phyloP scores from a whole-genome alignment of 2,797 vertebrate species.

The Trematomus bernacchii region DNA sequence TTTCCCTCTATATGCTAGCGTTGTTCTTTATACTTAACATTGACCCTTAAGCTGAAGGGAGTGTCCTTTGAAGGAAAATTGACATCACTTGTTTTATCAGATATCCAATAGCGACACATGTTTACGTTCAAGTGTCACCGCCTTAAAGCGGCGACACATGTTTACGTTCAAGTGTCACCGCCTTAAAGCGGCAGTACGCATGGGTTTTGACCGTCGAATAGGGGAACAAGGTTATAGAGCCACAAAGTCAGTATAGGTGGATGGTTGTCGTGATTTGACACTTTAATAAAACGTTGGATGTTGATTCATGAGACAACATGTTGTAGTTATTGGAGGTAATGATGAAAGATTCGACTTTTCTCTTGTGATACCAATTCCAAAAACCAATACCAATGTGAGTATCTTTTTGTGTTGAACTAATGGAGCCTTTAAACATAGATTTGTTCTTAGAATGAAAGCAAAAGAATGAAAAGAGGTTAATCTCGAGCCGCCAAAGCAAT shows the following conservation, averaged over 20 bases:
- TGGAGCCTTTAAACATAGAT: slow-evolving; percentile 3
- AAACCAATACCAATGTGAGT: neutral
- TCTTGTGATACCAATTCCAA: neutral
- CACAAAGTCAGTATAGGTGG: too few species aligned
- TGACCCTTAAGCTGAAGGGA: slow-evolving; percentile 14
- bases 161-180: too few species aligned
- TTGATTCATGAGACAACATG: too few species aligned
- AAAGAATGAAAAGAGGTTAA: neutral
- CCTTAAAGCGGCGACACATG: too few species aligned
- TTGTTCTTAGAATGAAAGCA: neutral
- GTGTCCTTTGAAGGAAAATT: neutral
- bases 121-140: too few species aligned
- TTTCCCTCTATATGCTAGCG: slow-evolving; percentile 7
- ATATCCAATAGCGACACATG: too few species aligned
- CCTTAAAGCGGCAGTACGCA: neutral
- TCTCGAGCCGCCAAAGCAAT: neutral
- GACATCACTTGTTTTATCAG: neutral
- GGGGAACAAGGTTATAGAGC: neutral
- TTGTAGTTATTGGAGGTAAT: neutral
- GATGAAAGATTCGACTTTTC: neutral
- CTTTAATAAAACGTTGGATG: neutral
- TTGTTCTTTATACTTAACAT: slow-evolving; percentile 31
- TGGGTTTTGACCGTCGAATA: neutral
- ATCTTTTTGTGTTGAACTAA: neutral
- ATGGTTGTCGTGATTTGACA: neutral